Base-by-base conservation (phyloP, 2,113 vertebrate species). In the Alosa alosa region DNA sequence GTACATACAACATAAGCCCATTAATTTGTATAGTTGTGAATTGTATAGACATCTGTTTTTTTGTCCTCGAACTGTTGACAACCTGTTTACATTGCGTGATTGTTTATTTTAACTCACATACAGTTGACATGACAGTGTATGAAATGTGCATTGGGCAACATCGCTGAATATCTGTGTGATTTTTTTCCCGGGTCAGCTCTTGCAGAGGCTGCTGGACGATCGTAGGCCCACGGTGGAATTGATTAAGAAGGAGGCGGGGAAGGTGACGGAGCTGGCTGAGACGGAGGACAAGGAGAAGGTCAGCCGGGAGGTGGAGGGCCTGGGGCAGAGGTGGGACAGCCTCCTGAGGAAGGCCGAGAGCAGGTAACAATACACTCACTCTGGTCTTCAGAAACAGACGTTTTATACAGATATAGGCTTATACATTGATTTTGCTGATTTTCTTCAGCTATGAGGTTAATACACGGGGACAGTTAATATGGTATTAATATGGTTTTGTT, bases 131-230 rank as follows among this genome's bases (percentile, higher is more conserved):
- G 46, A 7, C 46, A 57, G 13, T 57, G 55, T 18, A 18, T 57
- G 55, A 47, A 47, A 25, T 72, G 25, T 72, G 49, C 13, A 8
- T 18, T 55, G 13, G 46, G 10, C 15, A 15, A 55, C 18, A 18
- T 20, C 22, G 6, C 18, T 36, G 1, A 41, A 84, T 18, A 18
- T 31, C 8, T 47, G 36, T 46, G 4, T 60, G 72, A 90, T 91
- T 91, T 90, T 91, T 84, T 87, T 75, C 49, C 81, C 82, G 39
- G 87, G 88, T 89, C 90, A 99, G 98, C 97, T 99, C 90, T 94
- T 99, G 50, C 98, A 99, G 94, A 97, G 96, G 90, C 89, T 99
- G 90, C 90, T 99, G 91, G 97, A 99, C 91, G 98, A 99, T 89
- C 96, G 97, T 86, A 98, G 94, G 84, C 95, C 98, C 0, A 99